Evolutionary conservation across 2,797 vertebrate species (phyloP).

Genomic region (Tadarida brasiliensis): DNA sequence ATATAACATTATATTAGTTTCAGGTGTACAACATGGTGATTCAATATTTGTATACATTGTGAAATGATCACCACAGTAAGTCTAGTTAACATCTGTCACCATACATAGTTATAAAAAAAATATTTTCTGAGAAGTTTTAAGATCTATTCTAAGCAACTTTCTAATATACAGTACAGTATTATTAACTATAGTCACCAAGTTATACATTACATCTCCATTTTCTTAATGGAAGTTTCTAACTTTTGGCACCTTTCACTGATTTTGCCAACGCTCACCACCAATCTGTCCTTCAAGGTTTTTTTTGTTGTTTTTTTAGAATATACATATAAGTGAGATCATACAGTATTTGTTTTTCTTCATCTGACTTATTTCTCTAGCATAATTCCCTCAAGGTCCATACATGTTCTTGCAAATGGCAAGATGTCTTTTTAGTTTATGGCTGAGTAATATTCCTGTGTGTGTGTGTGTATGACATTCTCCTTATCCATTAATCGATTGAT

Average conservation of each 20-base stretch:
- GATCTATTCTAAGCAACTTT: not conserved
- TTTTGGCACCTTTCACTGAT: not conserved
- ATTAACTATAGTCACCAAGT: not conserved
- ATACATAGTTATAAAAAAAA: not conserved
- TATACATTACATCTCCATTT: not conserved
- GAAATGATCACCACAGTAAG: not conserved
- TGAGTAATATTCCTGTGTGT: not conserved
- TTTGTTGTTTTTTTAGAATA: not conserved
- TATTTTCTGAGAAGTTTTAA: not conserved
- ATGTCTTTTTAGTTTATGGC: not conserved
- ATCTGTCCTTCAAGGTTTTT: not conserved
- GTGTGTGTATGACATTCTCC: not conserved
- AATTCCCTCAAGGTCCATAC: not conserved
- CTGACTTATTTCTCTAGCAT: not conserved
- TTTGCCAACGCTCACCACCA: not conserved
- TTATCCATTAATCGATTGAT: not conserved
- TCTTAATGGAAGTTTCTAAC: not conserved
- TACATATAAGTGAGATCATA: not conserved
- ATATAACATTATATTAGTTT: not conserved
- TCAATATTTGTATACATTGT: not conserved
- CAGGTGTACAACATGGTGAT: not conserved
- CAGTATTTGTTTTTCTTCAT: not conserved
- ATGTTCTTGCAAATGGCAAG: not conserved
- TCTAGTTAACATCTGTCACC: not conserved
- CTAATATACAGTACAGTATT: not conserved